Conservation (phyloP, 2,888 invertebrate genomes). For the Hydraecia micacea region DNA sequence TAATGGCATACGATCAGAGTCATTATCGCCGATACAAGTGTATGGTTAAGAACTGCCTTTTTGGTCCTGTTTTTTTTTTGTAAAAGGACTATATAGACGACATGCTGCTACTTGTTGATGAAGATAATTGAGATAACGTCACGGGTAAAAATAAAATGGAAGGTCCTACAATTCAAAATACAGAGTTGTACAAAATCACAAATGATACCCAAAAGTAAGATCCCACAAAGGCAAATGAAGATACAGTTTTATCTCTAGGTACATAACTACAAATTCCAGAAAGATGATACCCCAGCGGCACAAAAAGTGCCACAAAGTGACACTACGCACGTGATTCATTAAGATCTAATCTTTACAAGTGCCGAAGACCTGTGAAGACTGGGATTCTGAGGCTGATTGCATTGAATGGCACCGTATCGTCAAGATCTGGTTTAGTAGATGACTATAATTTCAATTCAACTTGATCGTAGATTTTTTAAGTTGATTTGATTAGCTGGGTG, state of each 20-base stretch:
- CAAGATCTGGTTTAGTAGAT: constrained; percentile 50
- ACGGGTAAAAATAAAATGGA: background rate
- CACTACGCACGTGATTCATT: constrained; percentile 61
- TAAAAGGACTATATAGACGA: background rate
- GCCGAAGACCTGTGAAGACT: constrained; percentile 39
- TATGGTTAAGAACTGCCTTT: constrained; percentile 44
- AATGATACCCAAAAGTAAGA: background rate
- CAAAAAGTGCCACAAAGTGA: constrained; percentile 38
- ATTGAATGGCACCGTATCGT: constrained; percentile 61
- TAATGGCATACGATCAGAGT: constrained; percentile 58
- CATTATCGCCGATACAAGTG: constrained; percentile 59
- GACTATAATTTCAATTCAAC: constrained; percentile 54
- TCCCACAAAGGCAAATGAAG: background rate
- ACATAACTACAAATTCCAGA: constrained; percentile 18
- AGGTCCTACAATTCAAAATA: background rate
- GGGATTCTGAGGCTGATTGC: constrained; percentile 49
- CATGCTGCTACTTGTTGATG: constrained; percentile 9
- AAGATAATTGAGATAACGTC: background rate
- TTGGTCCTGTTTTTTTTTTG: background rate
- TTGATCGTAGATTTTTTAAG: constrained; percentile 43
- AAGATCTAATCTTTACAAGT: constrained; percentile 59
- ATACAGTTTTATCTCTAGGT: constrained; percentile 4
- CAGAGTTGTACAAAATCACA: background rate
- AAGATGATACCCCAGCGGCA: constrained; percentile 35
- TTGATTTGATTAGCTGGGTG: constrained; percentile 24